These are phyloP conservation scores for Macrotus californicus DNA, from an alignment of 2,113 vertebrate species.

Conservation along the genomic window DNA sequence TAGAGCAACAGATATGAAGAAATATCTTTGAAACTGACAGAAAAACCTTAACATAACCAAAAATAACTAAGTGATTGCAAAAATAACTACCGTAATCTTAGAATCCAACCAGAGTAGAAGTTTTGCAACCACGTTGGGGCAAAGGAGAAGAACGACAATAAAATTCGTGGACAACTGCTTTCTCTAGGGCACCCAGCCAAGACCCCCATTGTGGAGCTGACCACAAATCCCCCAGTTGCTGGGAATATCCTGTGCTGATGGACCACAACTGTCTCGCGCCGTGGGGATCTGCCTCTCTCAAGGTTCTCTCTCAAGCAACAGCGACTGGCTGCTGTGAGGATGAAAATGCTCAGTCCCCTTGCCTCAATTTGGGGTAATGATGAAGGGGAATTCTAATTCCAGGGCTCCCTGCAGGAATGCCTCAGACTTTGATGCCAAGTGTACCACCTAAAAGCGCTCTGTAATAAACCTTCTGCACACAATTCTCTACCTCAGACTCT, in stretches of 20 bases:
- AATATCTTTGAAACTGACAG: neutral
- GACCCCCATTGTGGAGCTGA: too few species aligned
- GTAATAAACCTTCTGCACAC: neutral
- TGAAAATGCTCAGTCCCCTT: neutral
- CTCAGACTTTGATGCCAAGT: neutral
- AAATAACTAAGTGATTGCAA: neutral
- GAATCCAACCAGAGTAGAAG: neutral
- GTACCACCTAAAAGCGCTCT: neutral
- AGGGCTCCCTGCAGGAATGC: neutral
- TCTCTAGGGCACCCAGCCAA: neutral
- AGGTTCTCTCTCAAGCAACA: neutral
- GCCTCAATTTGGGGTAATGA: neutral
- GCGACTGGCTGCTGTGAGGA: too few species aligned
- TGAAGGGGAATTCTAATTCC: neutral
- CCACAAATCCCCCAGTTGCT: neutral
- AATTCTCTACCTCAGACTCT: neutral
- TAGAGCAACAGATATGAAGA: neutral
- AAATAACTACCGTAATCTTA: neutral
- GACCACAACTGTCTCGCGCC: neutral
- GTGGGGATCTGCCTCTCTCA: neutral
- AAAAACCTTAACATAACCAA: neutral
- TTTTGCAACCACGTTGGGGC: neutral
- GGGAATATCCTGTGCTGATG: neutral
- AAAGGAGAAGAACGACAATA: neutral
- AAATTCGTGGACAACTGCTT: neutral